Base-by-base conservation (phyloP, 2,113 vertebrate genomes). In the Telmatochromis sp. region DNA sequence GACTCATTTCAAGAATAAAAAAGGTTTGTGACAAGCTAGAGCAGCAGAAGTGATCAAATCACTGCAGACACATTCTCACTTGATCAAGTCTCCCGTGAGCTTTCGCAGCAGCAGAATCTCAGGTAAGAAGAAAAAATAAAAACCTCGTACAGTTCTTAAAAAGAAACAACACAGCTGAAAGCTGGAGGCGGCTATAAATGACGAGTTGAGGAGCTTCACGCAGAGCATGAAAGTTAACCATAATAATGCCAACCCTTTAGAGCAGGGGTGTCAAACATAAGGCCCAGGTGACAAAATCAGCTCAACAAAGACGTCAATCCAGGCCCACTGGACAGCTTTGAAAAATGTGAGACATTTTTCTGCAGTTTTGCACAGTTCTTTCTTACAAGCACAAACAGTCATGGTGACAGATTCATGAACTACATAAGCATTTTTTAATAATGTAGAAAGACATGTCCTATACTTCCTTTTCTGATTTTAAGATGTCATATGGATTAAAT, bases 341-440 rank as follows among this genome's bases (percentile, higher is more conserved):
- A 65, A 65, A 63, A 35, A 35, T 35, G 31, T 12, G 60, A 35
- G 31, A 65, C 60, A 65, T 63, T 33, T 33, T 33, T 63, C 28
- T 33, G 28, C 9, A 0, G 33, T 37, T 65, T 65, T 37, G 33
- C 33, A n/a, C 33, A 37, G 6, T 21, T 65, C 0, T 65, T 65
- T 65, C 19, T 21, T 37, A 65, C 19, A 65, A 65, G 60, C 60
- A n/a, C 60, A 35, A 65, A 65, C 31, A 65, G 60, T n/a, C 31
- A 65, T 65, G 31, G 17, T n/a, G 17, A 65, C 60, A 35, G 17
- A 65, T 65, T 65, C 17, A 65, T 65, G 60, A 65, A 65, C 60
- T n/a, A 65, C 31, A 65, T 2, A 35, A 35, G 6, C 60, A 35
- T 65, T 65, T 63, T 35, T n/a, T 31, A 35, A 63, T 63, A 19